Evolutionary conservation across 2,797 vertebrate species (phyloP), one percentile per base, ranked within the genome.

Genomic region (Coluber constrictor): DNA sequence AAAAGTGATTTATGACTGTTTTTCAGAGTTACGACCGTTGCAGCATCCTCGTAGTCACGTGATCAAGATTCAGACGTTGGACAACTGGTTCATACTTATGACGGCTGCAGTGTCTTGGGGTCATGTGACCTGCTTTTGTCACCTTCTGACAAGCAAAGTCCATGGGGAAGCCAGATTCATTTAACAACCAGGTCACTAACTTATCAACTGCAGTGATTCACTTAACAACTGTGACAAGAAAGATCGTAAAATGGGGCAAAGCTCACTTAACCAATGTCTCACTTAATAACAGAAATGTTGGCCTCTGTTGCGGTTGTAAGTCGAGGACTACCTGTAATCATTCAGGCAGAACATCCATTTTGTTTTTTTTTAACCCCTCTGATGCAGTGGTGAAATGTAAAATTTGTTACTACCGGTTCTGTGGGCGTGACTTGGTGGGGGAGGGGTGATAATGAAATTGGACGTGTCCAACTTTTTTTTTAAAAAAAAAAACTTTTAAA

Each of bases 121-220:
- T 70, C 4, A 29, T 3, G 3, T 29, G 61, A 29, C 1, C 11
- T 0, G 0, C 61, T 29, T 29, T 63, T 63, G 61, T 1, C 1
- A 63, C 10, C 66, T 70, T 70, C n/a, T 32, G n/a, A 70, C n/a
- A 70, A 70, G n/a, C 2, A 7, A 70, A 70, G 13, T 6, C 60
- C 1, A 29, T 15, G 29, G 29, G 63, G 12, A 66, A n/a, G 4
- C 12, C 12, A 0, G 63, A 66, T n/a, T 66, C 29, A 2, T 29
- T 66, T n/a, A 70, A 16, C 13, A 70, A 32, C 13, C 63, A 3
- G n/a, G 66, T 15, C 13, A n/a, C 63, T 15, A 70, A 70, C 13
- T 27, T 61, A 61, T 4, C 25, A 61, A 29, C 60, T 66, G n/a
- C 66, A 32, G n/a, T 16, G 66, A 70, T 32, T 18, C 66, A 16